These are phyloP conservation scores for Rutilus rutilus DNA, from an alignment of 2,113 vertebrate species.

Conservation along the genomic window DNA sequence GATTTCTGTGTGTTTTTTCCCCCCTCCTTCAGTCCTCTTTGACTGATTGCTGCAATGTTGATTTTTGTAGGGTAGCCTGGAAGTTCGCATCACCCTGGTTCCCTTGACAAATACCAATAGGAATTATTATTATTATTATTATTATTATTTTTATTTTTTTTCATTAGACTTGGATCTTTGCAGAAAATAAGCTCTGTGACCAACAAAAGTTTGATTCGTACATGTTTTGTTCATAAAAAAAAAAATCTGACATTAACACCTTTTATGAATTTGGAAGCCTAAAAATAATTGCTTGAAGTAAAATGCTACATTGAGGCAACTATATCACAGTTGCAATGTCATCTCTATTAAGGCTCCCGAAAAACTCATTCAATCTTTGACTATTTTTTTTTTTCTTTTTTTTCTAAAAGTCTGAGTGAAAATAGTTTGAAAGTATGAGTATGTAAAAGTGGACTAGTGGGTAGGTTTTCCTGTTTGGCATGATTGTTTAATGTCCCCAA, in stretches of 20 bases:
- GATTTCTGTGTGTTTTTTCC: background rate
- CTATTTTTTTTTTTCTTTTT: too few relatives aligned
- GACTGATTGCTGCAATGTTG: background rate
- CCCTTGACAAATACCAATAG: background rate
- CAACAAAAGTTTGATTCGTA: background rate
- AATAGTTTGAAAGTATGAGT: background rate
- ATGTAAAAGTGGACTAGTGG: background rate
- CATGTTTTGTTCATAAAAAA: background rate
- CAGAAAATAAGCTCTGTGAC: background rate
- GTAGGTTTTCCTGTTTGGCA: background rate
- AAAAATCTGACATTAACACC: background rate
- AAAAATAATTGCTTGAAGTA: too few relatives aligned
- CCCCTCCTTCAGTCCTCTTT: background rate
- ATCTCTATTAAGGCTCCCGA: too few relatives aligned
- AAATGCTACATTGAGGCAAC: too few relatives aligned
- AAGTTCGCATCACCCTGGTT: background rate
- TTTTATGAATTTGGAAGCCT: background rate
- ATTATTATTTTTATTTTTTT: fast-evolving
- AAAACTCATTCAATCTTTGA: too few relatives aligned
- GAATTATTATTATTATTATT: background rate
- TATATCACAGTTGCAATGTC: too few relatives aligned
- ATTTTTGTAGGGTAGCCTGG: background rate
- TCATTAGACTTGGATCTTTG: background rate
- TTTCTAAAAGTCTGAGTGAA: too few relatives aligned
- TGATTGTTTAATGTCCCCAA: too few relatives aligned